A percentile compares a stretch with the other conserved stretches of the same genome.
Conservation (phyloP, 2,797 vertebrate genomes). For the Fistularia tabacaria region DNA sequence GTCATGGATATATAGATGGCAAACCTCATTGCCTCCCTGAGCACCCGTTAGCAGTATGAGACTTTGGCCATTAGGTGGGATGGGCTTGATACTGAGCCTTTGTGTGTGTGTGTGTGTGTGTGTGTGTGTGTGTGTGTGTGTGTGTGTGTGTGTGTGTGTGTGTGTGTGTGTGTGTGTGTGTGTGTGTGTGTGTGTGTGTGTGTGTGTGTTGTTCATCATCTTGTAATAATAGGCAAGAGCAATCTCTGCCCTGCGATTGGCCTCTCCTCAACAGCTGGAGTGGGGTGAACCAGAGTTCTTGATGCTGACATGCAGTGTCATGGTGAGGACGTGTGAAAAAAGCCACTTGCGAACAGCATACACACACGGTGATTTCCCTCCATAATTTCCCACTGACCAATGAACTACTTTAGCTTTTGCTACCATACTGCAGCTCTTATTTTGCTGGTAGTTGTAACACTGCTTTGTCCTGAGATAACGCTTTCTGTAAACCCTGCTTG, state of each 20-base stretch:
- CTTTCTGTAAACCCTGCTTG: conserved; percentile 25
- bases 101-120: conserved; percentile 40
- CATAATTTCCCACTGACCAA: conserved; percentile 40
- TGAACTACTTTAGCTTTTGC: conserved; percentile 8
- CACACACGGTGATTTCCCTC: conserved; percentile 35
- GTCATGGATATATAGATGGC: conserved; percentile 76
- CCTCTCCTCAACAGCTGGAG: conserved; percentile 72
- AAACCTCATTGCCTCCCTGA: conserved; percentile 75
- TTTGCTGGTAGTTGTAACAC: conserved; percentile 1
- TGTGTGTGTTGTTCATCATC: conserved; percentile 45
- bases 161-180: conserved; percentile 17
- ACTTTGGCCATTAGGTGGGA: conserved; percentile 65
- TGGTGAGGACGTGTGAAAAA: conserved; percentile 66
- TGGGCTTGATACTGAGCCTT: conserved; percentile 54
- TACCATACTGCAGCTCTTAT: conserved; percentile 5
- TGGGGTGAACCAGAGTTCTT: conserved; percentile 70
- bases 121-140: conserved; percentile 18
- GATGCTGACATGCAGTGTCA: conserved; percentile 56
- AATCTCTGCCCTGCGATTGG: conserved; percentile 65
- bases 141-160: conserved; percentile 27
- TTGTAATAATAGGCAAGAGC: conserved; percentile 64
- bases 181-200: conserved; percentile 21
- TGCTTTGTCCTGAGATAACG: conserved; percentile 2
- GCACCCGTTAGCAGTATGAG: conserved; percentile 68
- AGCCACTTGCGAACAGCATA: conserved; percentile 7